Evolutionary conservation across 2,797 vertebrate species (phyloP), one percentile per base, ranked within the genome.

Genomic region (Psittacula derbiana): DNA sequence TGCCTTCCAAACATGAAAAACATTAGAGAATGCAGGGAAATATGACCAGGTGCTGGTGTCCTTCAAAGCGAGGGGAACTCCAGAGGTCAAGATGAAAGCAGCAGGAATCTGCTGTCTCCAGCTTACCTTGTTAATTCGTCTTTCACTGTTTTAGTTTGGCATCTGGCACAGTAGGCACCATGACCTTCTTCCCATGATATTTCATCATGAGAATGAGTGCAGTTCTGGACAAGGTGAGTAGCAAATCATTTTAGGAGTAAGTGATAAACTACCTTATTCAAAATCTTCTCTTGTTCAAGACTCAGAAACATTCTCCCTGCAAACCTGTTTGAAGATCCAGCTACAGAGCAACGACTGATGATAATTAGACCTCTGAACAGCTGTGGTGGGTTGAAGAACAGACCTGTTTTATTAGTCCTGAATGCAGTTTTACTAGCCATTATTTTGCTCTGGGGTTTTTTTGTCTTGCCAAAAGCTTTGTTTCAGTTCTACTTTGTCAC

Each of bases 331-430:
- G n/a, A 83, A 53, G 53, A 92, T 49, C 30, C 50, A 71, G 33
- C 40, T 92, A 57, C 95, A 92, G 24, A 93, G 36, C 27, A 86
- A 70, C 58, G 44, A 80, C 43, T 67, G 49, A 69, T 73, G 40
- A 92, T 73, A 93, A 93, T 89, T 70, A 95, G 33, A 65, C 24
- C 62, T 80, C 74, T 96, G 70, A 81, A 79, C 41, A 87, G 55
- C 49, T 86, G 53, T n/a, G 5, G 25, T 69, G 18, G 16, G 67
- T 69, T 69, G 82, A 95, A 79, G 53, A 91, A 80, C 40, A 94
- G 57, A 86, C 58, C 50, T 74, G 58, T 80, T 87, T 40, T 86
- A 62, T 88, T 81, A 76, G 40, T 66, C 46, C 33, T 87, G 55
- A 92, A 80, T 52, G 70, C 7, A 30, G 33, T 86, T 80, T 93